Percentiles rank a stretch among this genome's conserved stretches.
phyloP scores from a whole-genome alignment of 2,113 vertebrate species.

The Oxygymnocypris stewartii region DNA sequence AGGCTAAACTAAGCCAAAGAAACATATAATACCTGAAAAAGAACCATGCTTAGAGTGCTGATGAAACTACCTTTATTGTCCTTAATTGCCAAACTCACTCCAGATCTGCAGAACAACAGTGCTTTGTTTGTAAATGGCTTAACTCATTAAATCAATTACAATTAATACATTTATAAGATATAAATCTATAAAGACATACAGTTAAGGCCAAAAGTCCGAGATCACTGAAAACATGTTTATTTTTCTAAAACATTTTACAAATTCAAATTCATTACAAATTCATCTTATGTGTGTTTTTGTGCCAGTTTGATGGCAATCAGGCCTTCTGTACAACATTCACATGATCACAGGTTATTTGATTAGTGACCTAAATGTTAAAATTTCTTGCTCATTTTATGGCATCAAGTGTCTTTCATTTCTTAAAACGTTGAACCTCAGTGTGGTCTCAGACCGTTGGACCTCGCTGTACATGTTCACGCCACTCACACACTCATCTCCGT shows the following conservation, averaged over 20 bases:
- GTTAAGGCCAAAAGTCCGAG: background rate
- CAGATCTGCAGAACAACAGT: slow-evolving; percentile 63
- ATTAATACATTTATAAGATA: background rate
- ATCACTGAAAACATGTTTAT: background rate
- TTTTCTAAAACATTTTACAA: background rate
- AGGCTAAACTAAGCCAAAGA: background rate
- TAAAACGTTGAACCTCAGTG: background rate
- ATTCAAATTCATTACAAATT: background rate
- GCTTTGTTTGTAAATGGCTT: background rate
- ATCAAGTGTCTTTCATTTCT: background rate
- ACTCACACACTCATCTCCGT: slow-evolving; percentile 75
- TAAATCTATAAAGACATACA: background rate
- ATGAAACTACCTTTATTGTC: slow-evolving; percentile 77
- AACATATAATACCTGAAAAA: slow-evolving; percentile 65
- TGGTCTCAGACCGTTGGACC: background rate
- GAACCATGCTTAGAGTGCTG: slow-evolving; percentile 69
- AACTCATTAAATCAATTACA: background rate
- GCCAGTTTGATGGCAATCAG: background rate
- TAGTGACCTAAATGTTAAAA: background rate
- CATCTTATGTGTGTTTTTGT: background rate
- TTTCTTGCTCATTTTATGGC: background rate
- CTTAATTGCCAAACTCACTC: slow-evolving; percentile 68
- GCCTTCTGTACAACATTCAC: background rate
- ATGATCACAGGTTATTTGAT: background rate
- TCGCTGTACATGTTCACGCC: background rate